phyloP scores from a whole-genome alignment of 1,140 invertebrate genomes.

The Hycleus cichorii region DNA sequence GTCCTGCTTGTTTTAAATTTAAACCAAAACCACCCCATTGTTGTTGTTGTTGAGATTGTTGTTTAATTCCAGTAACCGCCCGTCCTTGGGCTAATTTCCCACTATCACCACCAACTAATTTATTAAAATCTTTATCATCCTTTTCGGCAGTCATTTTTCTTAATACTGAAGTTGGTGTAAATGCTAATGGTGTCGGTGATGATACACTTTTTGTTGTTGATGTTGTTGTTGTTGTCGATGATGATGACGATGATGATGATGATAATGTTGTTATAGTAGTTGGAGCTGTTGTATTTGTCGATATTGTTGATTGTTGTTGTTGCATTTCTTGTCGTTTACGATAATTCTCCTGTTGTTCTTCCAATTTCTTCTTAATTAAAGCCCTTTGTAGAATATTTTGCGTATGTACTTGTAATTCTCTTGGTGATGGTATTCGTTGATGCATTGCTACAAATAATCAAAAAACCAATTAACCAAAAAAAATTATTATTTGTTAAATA shows the following conservation, averaged over 20 bases:
- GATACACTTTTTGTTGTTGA: constrained; percentile 38
- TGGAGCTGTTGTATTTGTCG: constrained; percentile 19
- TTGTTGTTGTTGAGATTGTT: constrained; percentile 22
- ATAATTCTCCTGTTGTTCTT: constrained; percentile 76
- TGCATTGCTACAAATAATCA: constrained; percentile 45
- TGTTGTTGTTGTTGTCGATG: constrained; percentile 30
- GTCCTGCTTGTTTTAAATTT: constrained; percentile 40
- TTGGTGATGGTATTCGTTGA: constrained; percentile 70
- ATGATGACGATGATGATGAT: constrained; percentile 49
- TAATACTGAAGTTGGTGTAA: constrained; percentile 82
- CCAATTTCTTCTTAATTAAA: constrained; percentile 76
- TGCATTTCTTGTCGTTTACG: constrained; percentile 67
- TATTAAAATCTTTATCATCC: constrained; percentile 43
- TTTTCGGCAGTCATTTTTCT: constrained; percentile 91
- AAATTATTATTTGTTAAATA: neutral
- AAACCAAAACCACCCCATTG: constrained; percentile 24
- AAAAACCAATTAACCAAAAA: neutral
- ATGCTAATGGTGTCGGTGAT: constrained; percentile 64
- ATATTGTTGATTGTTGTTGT: constrained; percentile 31
- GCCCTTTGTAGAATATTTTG: constrained; percentile 77
- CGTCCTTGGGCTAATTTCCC: constrained; percentile 40
- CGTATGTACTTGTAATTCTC: constrained; percentile 72
- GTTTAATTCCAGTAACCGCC: constrained; percentile 41
- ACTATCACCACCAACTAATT: constrained; percentile 21
- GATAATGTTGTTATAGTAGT: constrained; percentile 32